A percentile compares a stretch with the other conserved stretches of the same genome.
Conservation (phyloP, 2,113 vertebrate genomes). For the Poeciliopsis turrubarensis region DNA sequence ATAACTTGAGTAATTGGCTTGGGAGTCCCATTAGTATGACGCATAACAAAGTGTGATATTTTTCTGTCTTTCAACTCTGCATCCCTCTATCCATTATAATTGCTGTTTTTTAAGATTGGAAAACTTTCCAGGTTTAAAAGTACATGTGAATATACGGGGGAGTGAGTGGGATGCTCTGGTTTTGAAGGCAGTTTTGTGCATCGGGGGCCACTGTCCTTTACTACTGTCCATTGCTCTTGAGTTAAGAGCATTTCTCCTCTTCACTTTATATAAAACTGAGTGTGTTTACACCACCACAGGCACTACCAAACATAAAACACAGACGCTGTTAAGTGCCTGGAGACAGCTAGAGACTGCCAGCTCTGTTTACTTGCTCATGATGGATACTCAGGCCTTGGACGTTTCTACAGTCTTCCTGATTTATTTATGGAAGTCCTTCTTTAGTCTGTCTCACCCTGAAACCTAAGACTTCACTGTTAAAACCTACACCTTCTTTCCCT, state of each 20-base stretch:
- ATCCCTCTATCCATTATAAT: conserved; percentile 46
- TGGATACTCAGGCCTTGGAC: conserved; percentile 30
- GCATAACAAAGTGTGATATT: conserved; percentile 40
- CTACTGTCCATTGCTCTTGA: conserved; percentile 17
- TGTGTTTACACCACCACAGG: conserved; percentile 10
- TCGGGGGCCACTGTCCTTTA: conserved; percentile 20
- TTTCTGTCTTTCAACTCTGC: conserved; percentile 25
- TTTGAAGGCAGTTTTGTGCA: conserved; percentile 43
- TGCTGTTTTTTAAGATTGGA: conserved; percentile 54
- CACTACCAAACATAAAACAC: conserved; percentile 12
- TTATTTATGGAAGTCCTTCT: conserved; percentile 57
- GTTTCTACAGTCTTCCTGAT: conserved; percentile 42
- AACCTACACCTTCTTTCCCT: background rate
- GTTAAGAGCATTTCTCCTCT: conserved; percentile 18
- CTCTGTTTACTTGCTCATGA: conserved; percentile 38
- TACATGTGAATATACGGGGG: conserved; percentile 42
- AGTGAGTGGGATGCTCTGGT: conserved; percentile 50
- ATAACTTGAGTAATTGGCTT: conserved; percentile 57
- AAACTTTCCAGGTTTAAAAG: conserved; percentile 73
- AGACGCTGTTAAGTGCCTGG: conserved; percentile 7
- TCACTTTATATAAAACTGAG: conserved; percentile 37
- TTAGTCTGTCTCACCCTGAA: conserved; percentile 26
- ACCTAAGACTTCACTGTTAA: conserved; percentile 22
- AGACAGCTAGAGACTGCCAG: conserved; percentile 14
- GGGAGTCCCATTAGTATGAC: conserved; percentile 62